These are phyloP conservation scores for Brachyistius frenatus DNA, from an alignment of 2,113 vertebrate species.

Conservation along the genomic window DNA sequence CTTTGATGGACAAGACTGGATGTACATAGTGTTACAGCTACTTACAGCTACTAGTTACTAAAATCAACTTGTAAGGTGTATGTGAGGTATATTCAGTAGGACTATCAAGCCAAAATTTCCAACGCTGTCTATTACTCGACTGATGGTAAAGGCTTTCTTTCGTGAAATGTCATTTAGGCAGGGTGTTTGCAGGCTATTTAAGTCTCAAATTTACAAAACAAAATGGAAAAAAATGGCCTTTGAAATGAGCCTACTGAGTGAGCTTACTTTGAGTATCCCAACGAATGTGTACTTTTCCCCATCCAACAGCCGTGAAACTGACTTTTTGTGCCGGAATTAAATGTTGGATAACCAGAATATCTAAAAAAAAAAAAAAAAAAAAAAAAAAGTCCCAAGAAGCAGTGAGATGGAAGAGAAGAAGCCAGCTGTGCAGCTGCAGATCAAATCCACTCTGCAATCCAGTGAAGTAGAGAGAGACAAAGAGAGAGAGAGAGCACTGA, in stretches of 20 bases:
- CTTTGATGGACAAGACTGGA: too few species aligned
- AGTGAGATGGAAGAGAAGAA: constrained; percentile 18
- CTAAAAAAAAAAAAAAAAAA: not conserved
- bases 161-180: not conserved
- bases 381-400: constrained; percentile 13
- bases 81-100: too few species aligned
- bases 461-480: constrained; percentile 22
- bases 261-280: too few species aligned
- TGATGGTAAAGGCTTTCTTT: not conserved
- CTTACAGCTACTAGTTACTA: too few species aligned
- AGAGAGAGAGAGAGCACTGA: constrained; percentile 25
- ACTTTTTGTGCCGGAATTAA: constrained; percentile 11
- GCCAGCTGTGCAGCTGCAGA: constrained; percentile 54
- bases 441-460: constrained; percentile 36
- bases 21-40: too few species aligned
- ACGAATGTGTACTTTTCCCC: not conserved
- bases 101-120: too few species aligned
- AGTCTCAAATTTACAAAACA: not conserved
- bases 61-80: too few species aligned
- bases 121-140: not conserved
- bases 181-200: not conserved
- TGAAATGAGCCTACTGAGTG: not conserved
- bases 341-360: constrained; percentile 17
- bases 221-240: not conserved
- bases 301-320: constrained; percentile 1